Evolutionary conservation across 2,888 invertebrate species (phyloP).

Genomic region (Pollenia labialis): DNA sequence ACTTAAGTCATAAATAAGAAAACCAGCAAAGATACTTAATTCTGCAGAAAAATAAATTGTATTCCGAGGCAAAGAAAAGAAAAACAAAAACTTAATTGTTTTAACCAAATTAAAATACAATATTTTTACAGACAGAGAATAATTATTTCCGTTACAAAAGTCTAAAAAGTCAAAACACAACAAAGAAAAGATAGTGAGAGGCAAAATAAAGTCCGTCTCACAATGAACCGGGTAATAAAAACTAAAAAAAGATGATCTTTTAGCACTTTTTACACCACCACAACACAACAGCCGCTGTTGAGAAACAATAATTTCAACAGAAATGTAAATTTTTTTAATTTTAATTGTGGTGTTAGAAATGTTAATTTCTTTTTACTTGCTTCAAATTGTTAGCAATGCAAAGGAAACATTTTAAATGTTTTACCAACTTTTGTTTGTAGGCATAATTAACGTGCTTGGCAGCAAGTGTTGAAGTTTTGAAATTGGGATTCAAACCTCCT

Average conservation of each 20-base stretch:
- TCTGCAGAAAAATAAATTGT: conserved; percentile 26
- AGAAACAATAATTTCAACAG: conserved; percentile 26
- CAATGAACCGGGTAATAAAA: conserved; percentile 45
- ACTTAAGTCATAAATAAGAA: conserved; percentile 23
- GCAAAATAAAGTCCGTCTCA: conserved; percentile 15
- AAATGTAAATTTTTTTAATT: conserved; percentile 50
- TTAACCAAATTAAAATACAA: conserved; percentile 52
- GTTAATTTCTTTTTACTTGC: conserved; percentile 65
- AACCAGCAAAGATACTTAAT: conserved; percentile 16
- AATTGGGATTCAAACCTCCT: conserved; percentile 25
- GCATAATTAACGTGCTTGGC: conserved; percentile 45
- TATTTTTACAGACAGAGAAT: conserved; percentile 65
- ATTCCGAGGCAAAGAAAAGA: conserved; percentile 27
- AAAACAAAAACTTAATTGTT: conserved; percentile 42
- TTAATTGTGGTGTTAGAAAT: conserved; percentile 72
- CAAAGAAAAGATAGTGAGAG: background rate
- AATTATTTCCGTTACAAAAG: conserved; percentile 70
- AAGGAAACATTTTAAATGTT: conserved; percentile 24
- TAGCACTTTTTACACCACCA: conserved; percentile 33
- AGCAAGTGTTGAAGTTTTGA: conserved; percentile 1
- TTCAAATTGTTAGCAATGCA: background rate
- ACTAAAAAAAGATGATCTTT: conserved; percentile 35
- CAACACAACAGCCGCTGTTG: conserved; percentile 8
- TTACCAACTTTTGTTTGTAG: conserved; percentile 17
- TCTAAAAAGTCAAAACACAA: conserved; percentile 1